Evolutionary conservation across 2,888 invertebrate species (phyloP), one percentile per base, ranked within the genome.

Genomic region (Rhaphigaster nebulosa): DNA sequence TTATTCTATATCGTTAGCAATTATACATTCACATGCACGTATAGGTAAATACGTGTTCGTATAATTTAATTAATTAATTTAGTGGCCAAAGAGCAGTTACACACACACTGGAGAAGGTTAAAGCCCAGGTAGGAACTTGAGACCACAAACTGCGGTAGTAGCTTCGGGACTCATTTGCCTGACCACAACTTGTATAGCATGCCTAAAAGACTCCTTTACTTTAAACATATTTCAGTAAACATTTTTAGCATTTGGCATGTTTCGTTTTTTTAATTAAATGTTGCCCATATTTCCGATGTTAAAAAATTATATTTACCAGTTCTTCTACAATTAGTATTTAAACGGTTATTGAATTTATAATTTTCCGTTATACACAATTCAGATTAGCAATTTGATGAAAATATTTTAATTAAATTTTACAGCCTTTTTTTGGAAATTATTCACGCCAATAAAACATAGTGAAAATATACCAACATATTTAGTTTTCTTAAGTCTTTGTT

Each of bases 171-270:
- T 84, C 45, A 84, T 84, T 84, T 84, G n/a, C 45, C 26, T n/a
- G 84, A 84, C 84, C 84, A n/a, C 84, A 84, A n/a, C 45, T 50
- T 45, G 84, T 50, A 84, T 45, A 50, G 50, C 84, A n/a, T 26
- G 18, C 84, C 84, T 84, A 41, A 84, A 45, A 84, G 41, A 84
- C 45, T 50, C 26, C 45, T 84, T 80, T 29, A 65, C 65, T 65
- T 8, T 76, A 6, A 76, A 38, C 70, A 76, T 38, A 38, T 38
- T 38, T 76, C 70, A 38, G 34, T 76, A 23, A 76, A 76, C 70
- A 76, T 6, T 76, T 76, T 0, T 5, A 29, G 15, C 18, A 38
- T 20, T 29, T n/a, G n/a, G 23, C 23, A 6, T 45, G 45, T 45
- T 10, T 45, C 45, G 45, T 45, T 45, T 45, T 45, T 45, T 45